Evolutionary conservation across 2,888 invertebrate species (phyloP).

Genomic region (Drosophila ustulata): DNA sequence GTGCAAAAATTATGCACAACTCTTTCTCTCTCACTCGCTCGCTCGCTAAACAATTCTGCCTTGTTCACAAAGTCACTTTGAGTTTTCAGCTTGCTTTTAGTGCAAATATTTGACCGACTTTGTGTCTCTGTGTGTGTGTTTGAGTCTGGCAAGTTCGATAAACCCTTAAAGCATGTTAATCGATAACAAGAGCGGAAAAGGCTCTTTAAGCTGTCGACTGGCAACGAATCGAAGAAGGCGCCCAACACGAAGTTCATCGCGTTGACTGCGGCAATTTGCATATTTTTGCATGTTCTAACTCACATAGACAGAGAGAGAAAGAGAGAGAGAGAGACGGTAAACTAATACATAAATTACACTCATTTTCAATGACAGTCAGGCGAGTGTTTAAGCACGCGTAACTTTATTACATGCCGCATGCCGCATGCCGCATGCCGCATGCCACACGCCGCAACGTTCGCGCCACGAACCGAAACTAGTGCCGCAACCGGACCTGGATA

Average conservation of each 20-base stretch:
- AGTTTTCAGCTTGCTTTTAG: slow-evolving; percentile 27
- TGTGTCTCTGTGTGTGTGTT: slow-evolving; percentile 12
- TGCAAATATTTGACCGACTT: slow-evolving; percentile 60
- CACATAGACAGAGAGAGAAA: slow-evolving; percentile 36
- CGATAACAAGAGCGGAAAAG: slow-evolving; percentile 65
- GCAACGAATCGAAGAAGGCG: not conserved
- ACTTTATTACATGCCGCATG: slow-evolving; percentile 74
- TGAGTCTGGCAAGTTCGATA: slow-evolving; percentile 68
- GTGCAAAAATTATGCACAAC: slow-evolving; percentile 75
- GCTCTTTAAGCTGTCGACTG: slow-evolving; percentile 65
- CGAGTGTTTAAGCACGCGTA: slow-evolving; percentile 62
- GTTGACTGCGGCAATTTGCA: slow-evolving; percentile 79
- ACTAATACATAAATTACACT: slow-evolving; percentile 77
- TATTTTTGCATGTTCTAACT: slow-evolving; percentile 74
- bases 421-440: slow-evolving; percentile 39
- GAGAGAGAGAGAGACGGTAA: slow-evolving; percentile 24
- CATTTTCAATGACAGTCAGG: slow-evolving; percentile 76
- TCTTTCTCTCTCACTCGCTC: not conserved
- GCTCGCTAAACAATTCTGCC: not conserved
- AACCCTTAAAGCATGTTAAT: slow-evolving; percentile 74
- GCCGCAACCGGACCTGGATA: slow-evolving; percentile 34
- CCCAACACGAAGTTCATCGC: slow-evolving; percentile 61
- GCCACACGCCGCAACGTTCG: slow-evolving; percentile 12
- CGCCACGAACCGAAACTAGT: slow-evolving; percentile 1
- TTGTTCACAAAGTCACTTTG: slow-evolving; percentile 34